These are phyloP conservation scores for Megalonaias nervosa DNA, from an alignment of 1,140 invertebrate species.

Conservation along the genomic window DNA sequence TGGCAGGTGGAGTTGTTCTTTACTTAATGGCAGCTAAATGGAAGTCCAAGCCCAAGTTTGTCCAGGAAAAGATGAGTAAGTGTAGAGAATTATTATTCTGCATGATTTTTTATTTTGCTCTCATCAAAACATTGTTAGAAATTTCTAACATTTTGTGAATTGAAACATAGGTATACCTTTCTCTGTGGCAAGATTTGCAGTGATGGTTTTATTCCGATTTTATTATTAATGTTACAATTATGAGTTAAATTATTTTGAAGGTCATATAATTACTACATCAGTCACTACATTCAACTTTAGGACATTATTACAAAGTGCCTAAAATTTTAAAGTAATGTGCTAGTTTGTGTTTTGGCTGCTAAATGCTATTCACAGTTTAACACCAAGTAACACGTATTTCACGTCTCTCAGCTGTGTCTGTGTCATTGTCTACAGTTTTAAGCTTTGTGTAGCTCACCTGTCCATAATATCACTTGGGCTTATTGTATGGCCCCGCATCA, in stretches of 20 bases:
- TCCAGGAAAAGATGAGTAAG: conserved; percentile 81
- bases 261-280: too few species aligned
- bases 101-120: too few species aligned
- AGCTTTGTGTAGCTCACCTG: too few species aligned
- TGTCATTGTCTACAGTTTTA: too few species aligned
- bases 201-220: not conserved
- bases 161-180: not conserved
- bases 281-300: too few species aligned
- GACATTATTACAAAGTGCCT: too few species aligned
- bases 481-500: too few species aligned
- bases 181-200: not conserved
- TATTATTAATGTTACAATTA: not conserved
- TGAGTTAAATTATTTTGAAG: not conserved
- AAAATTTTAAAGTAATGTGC: too few species aligned
- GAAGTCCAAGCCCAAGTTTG: conserved; percentile 78
- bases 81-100: conserved; percentile 77
- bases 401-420: too few species aligned
- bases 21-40: conserved; percentile 71
- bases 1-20: conserved; percentile 73
- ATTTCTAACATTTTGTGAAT: not conserved
- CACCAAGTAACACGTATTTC: rapidly evolving
- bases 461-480: too few species aligned
- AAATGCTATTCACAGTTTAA: too few species aligned
- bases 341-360: too few species aligned
- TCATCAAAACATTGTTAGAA: not conserved